Conservation (phyloP, 2,888 invertebrate genomes). For the Fissipunctia ypsillon region DNA sequence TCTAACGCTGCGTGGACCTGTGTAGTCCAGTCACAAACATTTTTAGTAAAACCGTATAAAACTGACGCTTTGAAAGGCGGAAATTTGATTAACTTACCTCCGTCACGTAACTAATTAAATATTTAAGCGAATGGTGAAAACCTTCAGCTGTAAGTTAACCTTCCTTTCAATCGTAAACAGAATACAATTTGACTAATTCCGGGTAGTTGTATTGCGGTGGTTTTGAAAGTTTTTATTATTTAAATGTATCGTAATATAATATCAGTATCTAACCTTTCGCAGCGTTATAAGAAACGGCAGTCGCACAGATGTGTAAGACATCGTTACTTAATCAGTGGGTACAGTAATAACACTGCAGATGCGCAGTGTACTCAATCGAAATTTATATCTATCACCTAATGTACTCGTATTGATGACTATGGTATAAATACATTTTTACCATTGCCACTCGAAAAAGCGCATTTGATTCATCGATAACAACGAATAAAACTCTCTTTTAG, state of each 20-base stretch:
- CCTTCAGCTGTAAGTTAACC: constrained; percentile 41
- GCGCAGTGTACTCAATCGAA: too few relatives aligned
- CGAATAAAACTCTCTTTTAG: too few relatives aligned
- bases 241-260: background rate
- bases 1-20: background rate
- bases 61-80: constrained; percentile 54
- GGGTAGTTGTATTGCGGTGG: background rate
- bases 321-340: background rate
- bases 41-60: constrained; percentile 16
- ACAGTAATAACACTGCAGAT: background rate
- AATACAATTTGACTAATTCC: background rate
- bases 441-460: too few relatives aligned
- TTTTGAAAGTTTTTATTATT: background rate
- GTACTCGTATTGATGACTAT: background rate
- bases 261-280: background rate
- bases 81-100: constrained; percentile 39
- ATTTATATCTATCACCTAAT: too few relatives aligned
- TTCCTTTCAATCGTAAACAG: constrained; percentile 30
- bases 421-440: too few relatives aligned
- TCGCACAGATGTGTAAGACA: background rate
- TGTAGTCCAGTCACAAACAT: constrained; percentile 19
- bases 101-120: constrained; percentile 48
- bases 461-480: too few relatives aligned
- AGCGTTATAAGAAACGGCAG: background rate
- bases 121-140: constrained; percentile 50